phyloP scores from a whole-genome alignment of 2,888 invertebrate genomes.

The Anticlea derivata region DNA sequence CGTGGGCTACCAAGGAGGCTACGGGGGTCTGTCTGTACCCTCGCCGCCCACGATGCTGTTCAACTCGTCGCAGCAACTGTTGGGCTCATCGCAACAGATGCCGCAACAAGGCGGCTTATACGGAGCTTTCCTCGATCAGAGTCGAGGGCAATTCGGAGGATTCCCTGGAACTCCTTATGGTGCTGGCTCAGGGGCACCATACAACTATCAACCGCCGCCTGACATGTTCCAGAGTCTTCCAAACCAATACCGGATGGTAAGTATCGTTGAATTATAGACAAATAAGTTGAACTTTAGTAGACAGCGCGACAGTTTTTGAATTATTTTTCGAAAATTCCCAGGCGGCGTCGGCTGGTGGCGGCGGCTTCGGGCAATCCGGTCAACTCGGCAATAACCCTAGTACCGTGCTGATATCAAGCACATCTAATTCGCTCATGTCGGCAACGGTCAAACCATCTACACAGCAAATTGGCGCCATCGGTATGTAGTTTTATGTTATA shows the following conservation, averaged over 20 bases:
- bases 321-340: conserved; percentile 31
- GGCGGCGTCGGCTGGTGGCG: conserved; percentile 83
- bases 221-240: conserved; percentile 79
- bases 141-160: conserved; percentile 91
- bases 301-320: not conserved
- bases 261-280: conserved; percentile 29
- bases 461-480: conserved; percentile 93
- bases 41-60: conserved; percentile 94
- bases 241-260: conserved; percentile 78
- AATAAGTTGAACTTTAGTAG: too few relatives aligned
- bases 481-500: conserved; percentile 55
- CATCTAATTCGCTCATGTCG: conserved; percentile 94
- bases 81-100: conserved; percentile 83
- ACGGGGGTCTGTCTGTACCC: conserved; percentile 91
- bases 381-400: conserved; percentile 92
- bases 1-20: conserved; percentile 89
- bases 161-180: conserved; percentile 89
- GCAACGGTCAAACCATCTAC: conserved; percentile 92
- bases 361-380: conserved; percentile 91
- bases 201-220: conserved; percentile 89
- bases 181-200: conserved; percentile 87
- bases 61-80: conserved; percentile 88
- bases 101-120: conserved; percentile 90
- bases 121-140: conserved; percentile 91
- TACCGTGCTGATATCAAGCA: conserved; percentile 94